These are phyloP conservation scores for Ceriagrion tenellum DNA, from an alignment of 2,888 invertebrate genomes.

Conservation along the genomic window DNA sequence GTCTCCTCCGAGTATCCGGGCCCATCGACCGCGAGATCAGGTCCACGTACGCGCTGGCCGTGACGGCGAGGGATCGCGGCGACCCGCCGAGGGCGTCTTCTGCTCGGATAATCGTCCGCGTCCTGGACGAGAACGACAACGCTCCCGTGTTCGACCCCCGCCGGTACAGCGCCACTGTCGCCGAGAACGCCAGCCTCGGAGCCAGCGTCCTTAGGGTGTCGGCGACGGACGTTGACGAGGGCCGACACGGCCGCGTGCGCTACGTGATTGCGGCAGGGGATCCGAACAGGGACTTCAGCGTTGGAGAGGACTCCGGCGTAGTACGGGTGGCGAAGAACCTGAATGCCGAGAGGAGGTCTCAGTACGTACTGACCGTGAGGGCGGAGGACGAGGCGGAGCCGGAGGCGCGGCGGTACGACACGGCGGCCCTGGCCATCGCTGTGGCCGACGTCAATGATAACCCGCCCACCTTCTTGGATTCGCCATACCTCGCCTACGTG, in stretches of 20 bases:
- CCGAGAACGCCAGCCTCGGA: slow-evolving; percentile 96
- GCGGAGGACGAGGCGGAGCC: slow-evolving; percentile 91
- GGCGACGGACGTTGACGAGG: slow-evolving; percentile 93
- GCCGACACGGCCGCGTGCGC: slow-evolving; percentile 93
- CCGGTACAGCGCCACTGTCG: slow-evolving; percentile 93
- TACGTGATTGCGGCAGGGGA: slow-evolving; percentile 95
- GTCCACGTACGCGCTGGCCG: slow-evolving; percentile 86
- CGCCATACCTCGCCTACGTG: slow-evolving; percentile 95
- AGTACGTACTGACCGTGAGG: slow-evolving; percentile 90
- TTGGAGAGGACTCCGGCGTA: slow-evolving; percentile 94
- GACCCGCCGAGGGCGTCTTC: slow-evolving; percentile 88
- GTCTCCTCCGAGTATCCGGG: slow-evolving; percentile 91
- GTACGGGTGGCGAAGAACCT: slow-evolving; percentile 95
- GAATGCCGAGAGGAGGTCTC: slow-evolving; percentile 93
- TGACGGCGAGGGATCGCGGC: slow-evolving; percentile 93
- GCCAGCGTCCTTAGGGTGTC: slow-evolving; percentile 94
- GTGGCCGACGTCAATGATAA: slow-evolving; percentile 97
- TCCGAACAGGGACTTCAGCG: slow-evolving; percentile 93
- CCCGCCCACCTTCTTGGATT: slow-evolving; percentile 94
- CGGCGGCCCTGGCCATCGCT: slow-evolving; percentile 87
- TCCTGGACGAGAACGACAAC: slow-evolving; percentile 94
- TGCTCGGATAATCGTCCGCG: slow-evolving; percentile 85
- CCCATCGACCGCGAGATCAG: slow-evolving; percentile 90
- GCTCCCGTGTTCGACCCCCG: slow-evolving; percentile 93
- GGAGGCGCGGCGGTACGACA: slow-evolving; percentile 82